Evolutionary conservation across 2,888 invertebrate species (phyloP), one percentile per base, ranked within the genome.

Genomic region (Abrostola tripartita): DNA sequence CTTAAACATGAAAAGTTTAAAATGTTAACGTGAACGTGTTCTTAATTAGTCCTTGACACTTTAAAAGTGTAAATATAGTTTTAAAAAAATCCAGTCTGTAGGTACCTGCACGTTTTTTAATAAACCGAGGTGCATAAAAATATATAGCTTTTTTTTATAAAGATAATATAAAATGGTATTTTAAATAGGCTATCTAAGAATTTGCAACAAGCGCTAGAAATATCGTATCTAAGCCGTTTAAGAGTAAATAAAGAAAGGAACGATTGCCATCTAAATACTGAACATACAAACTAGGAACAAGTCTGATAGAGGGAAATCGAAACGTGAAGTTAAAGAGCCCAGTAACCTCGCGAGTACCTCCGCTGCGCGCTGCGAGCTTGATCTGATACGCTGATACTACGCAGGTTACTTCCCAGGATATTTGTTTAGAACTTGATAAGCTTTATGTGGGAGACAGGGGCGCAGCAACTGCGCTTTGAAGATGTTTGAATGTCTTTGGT

Each of bases 401-500:
- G 44, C 11, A 10, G 35, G 0, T 6, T 36, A 41, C 37, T 36
- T 57, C 37, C 9, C 51, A 14, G 8, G 11, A 42, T 69, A 53
- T 38, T 52, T 38, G 38, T 56, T 62, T 5, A 12, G 37, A n/a
- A 50, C 35, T 36, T 44, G 38, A 58, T 44, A 10, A 38, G 53
- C 53, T 65, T 69, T 65, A 24, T 60, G 56, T 50, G 37, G 47
- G 36, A 57, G 49, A 71, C 58, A 58, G 36, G 7, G 64, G 55
- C 37, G 51, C 5, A 36, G 52, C 37, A 51, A 62, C 36, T 62
- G 47, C 9, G 8, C 37, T 53, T 53, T 70, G 37, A 24, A 24
- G 1, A 24, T 24, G 24, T 24, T 24, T 24, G 24, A 24, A 24
- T 24, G 24, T 24, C 24, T 24, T 24, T 24, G 24, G 24, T 24